These are phyloP conservation scores for Simalia tracyae DNA, from an alignment of 2,797 vertebrate species.

Conservation along the genomic window DNA sequence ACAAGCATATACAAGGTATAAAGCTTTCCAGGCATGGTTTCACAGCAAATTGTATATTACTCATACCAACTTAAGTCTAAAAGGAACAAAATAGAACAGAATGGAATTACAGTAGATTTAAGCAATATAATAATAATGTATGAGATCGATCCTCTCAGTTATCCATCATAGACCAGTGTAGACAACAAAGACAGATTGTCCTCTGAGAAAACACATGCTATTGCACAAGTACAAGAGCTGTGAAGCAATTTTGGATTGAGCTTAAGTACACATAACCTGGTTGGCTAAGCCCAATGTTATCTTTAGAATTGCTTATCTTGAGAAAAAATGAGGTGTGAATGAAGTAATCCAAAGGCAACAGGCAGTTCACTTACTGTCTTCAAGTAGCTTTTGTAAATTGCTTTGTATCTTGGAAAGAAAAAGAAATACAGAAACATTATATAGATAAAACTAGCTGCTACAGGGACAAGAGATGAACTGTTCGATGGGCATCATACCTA, in stretches of 20 bases:
- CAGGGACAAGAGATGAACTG: background rate
- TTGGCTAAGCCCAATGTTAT: slow-evolving; percentile 66
- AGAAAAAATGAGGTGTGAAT: slow-evolving; percentile 48
- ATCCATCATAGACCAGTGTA: slow-evolving; percentile 28
- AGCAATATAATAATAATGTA: slow-evolving; percentile 34
- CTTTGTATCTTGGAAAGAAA: slow-evolving; percentile 75
- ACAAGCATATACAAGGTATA: background rate
- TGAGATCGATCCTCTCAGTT: slow-evolving; percentile 36
- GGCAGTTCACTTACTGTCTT: slow-evolving; percentile 71
- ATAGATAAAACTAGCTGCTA: background rate
- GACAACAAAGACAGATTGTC: slow-evolving; percentile 43
- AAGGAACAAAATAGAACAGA: slow-evolving; percentile 41
- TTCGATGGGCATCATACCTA: background rate
- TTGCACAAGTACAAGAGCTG: slow-evolving; percentile 51
- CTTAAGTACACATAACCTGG: slow-evolving; percentile 55
- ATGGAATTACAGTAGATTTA: slow-evolving; percentile 36
- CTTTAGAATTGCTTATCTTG: slow-evolving; percentile 50
- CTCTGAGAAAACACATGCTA: slow-evolving; percentile 44
- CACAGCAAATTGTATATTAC: background rate
- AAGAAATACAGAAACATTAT: slow-evolving; percentile 36
- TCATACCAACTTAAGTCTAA: background rate
- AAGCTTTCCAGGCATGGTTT: slow-evolving; percentile 14
- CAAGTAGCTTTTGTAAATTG: slow-evolving; percentile 77
- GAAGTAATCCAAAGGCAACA: slow-evolving; percentile 26
- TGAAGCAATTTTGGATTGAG: slow-evolving; percentile 48